Percentiles rank a stretch among this genome's conserved stretches.
Conservation (phyloP, 2,888 invertebrate genomes). For the Trisateles emortualis region DNA sequence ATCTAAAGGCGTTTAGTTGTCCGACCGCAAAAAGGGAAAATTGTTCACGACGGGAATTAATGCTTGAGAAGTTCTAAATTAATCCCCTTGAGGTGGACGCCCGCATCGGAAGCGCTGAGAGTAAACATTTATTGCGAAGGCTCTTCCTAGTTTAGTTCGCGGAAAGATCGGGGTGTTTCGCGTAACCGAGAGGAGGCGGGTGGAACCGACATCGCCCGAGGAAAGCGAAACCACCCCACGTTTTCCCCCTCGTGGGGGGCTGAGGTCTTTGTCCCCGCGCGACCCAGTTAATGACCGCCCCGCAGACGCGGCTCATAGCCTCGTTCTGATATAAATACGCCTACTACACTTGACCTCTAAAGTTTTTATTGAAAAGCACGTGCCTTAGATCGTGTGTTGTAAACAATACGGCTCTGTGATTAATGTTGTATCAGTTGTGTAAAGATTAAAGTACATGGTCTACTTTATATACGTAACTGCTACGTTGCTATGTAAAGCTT, state of each 20-base stretch:
- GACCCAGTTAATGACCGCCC: constrained; percentile 87
- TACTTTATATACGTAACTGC: neutral
- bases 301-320: constrained; percentile 81
- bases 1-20: constrained; percentile 54
- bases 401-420: constrained; percentile 64
- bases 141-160: constrained; percentile 58
- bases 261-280: constrained; percentile 83
- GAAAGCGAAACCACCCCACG: constrained; percentile 78
- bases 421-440: constrained; percentile 38
- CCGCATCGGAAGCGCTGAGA: constrained; percentile 59
- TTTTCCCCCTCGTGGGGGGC: constrained; percentile 65
- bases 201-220: constrained; percentile 61
- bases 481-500: neutral
- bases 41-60: constrained; percentile 68
- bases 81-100: constrained; percentile 78
- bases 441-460: constrained; percentile 27
- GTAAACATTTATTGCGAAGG: constrained; percentile 70
- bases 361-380: constrained; percentile 86
- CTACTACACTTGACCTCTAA: constrained; percentile 87
- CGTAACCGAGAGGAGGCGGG: constrained; percentile 59
- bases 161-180: constrained; percentile 67
- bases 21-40: constrained; percentile 74
- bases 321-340: constrained; percentile 85
- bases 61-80: constrained; percentile 75
- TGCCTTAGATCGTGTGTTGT: constrained; percentile 77